Base-by-base conservation (phyloP, 1,140 invertebrate species). In the Drosophila miranda region DNA sequence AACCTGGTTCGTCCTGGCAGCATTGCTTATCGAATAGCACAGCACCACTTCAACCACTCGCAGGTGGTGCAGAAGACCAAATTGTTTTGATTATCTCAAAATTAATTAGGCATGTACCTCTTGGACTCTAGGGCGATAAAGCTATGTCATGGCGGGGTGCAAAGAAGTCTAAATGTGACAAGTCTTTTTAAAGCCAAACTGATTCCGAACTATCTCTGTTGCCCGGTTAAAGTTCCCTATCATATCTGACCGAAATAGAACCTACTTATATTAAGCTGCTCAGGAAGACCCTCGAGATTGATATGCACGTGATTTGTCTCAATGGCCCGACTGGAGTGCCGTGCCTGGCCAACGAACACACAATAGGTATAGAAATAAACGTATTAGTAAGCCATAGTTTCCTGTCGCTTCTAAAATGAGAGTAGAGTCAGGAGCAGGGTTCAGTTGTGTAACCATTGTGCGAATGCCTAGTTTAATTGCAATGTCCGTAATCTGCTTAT, bases 11-110 rank as follows among this genome's bases (percentile, higher is more conserved):
- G 91, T 49, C 87, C 92, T 61, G 92, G 91, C 44, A 94, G 94
- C 6, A 87, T 95, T 68, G 92, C 93, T 8, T 92, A 94, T 72
- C 91, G 88, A 64, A 95, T 96, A 70, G 95, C 95, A 0, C 61
- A 91, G 26, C 93, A 95, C 92, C 95, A 96, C 90, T 90, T 94
- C 5, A 77, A 88, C 41, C 72, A 89, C 57, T 89, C 78, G 5
- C 23, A 13, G 21, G 51, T 59, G 3, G 49, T 87, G 16, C 48
- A 78, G 2, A 86, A 81, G 44, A 51, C 64, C 8, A 86, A 77
- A 67, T 16, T 34, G 23, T 87, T 87, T 86, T 79, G 50, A 83
- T 28, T n/a, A 56, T 23, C 62, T 21, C 8, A 7, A 34, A 3
- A 48, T n/a, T 56, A 53, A 45, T 42, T 23, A 5, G 34, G 11